Evolutionary conservation across 2,113 vertebrate species (phyloP), one percentile per base, ranked within the genome.

Genomic region (Cichladusa arquata): DNA sequence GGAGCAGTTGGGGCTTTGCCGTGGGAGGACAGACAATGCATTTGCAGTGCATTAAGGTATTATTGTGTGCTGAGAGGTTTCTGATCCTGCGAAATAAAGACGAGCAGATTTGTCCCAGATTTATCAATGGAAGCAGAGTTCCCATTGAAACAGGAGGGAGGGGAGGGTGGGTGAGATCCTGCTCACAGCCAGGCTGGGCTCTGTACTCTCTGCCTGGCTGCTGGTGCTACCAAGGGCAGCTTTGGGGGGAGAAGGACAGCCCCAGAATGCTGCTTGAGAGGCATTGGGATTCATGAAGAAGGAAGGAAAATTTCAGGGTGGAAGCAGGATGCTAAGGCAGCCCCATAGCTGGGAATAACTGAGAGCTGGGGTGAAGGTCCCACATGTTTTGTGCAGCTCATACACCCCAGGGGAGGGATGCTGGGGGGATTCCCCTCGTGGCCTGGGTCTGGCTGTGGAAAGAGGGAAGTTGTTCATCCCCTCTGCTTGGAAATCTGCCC

Each of bases 61-160:
- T 93, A 81, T 1, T 36, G 86, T 18, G 56, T 0, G 1, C 93
- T 60, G 93, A 57, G 45, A 85, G 93, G 77, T 79, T 91, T 76
- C 89, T 86, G 89, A 91, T 88, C 88, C 89, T 34, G 53, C 0
- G 0, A 81, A 81, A 47, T 40, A 48, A 86, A 92, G 58, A 62
- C 1, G 2, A 60, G 70, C 65, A 50, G 87, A 61, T 95, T 91
- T 93, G 93, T 60, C 91, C 93, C 74, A 65, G 89, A 85, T 95
- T 89, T 81, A 74, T 96, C 91, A 93, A 93, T 92, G 95, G 86
- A 57, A 54, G 44, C 69, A 91, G 86, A 42, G 40, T 50, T 84
- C 57, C 83, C 92, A 89, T 40, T 79, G 77, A 76, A 51, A 19
- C 0, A 0, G 3, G 11, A 69, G 70, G 73, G 71, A 81, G 44